Evolutionary conservation across 2,888 invertebrate genomes (phyloP).

Genomic region (Microdon myrmicae): DNA sequence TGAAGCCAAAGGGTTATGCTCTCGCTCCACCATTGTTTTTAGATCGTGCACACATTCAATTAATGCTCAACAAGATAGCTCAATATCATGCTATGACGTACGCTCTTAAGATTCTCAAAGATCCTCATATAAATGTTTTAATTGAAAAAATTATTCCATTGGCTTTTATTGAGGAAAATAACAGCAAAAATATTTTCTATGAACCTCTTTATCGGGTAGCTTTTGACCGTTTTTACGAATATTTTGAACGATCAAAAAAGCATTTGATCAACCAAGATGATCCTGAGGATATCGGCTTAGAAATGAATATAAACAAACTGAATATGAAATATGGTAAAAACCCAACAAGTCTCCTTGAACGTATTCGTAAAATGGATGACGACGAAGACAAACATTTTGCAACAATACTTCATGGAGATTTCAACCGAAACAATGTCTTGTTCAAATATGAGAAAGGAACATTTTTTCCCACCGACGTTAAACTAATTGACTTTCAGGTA

Average conservation of each 20-base stretch:
- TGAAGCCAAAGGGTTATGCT: constrained; percentile 59
- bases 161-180: constrained; percentile 20
- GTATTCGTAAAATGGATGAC: constrained; percentile 48
- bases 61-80: constrained; percentile 59
- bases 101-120: constrained; percentile 57
- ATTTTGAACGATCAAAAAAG: constrained; percentile 55
- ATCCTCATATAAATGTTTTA: constrained; percentile 54
- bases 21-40: constrained; percentile 60
- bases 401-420: constrained; percentile 63
- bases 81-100: constrained; percentile 63
- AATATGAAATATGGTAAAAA: constrained; percentile 57
- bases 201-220: constrained; percentile 59
- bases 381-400: constrained; percentile 57
- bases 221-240: constrained; percentile 61
- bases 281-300: constrained; percentile 45
- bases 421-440: constrained; percentile 64
- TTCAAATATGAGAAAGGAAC: constrained; percentile 56
- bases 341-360: constrained; percentile 59
- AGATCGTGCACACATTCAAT: constrained; percentile 58
- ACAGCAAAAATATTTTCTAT: constrained; percentile 55
- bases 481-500: constrained; percentile 64
- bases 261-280: constrained; percentile 19
- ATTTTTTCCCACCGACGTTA: constrained; percentile 54
- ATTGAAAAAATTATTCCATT: constrained; percentile 46
- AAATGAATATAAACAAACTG: constrained; percentile 54